Evolutionary conservation across 2,888 invertebrate genomes (phyloP).

Genomic region (Pandemis corylana): DNA sequence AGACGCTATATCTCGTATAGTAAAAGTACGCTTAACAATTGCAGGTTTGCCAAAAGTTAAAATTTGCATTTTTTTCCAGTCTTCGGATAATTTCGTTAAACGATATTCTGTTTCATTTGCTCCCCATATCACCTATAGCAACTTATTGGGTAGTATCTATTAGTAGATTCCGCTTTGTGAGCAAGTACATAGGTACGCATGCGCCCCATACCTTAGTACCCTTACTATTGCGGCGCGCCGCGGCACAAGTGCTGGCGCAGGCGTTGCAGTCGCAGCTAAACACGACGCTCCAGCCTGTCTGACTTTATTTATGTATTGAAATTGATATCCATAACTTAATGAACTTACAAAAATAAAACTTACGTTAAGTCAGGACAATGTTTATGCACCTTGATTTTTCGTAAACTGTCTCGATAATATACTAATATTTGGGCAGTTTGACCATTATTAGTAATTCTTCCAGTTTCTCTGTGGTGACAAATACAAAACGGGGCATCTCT

Average conservation of each 20-base stretch:
- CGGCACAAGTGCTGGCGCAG: neutral
- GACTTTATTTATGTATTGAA: neutral
- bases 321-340: neutral
- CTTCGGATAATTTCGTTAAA: slow-evolving; percentile 63
- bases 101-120: slow-evolving; percentile 60
- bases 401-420: no score
- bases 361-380: no score
- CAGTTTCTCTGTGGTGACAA: no score
- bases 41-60: slow-evolving; percentile 84
- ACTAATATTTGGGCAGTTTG: no score
- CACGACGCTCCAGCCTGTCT: neutral
- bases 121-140: slow-evolving; percentile 56
- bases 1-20: slow-evolving; percentile 49
- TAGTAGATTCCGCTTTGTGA: slow-evolving; percentile 18
- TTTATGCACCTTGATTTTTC: no score
- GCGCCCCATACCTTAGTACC: neutral
- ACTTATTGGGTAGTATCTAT: slow-evolving; percentile 50
- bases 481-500: no score
- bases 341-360: neutral
- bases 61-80: slow-evolving; percentile 84
- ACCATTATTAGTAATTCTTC: no score
- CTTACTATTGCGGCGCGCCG: neutral
- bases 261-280: neutral
- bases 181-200: slow-evolving; percentile 11
- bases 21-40: slow-evolving; percentile 79